phyloP scores from a whole-genome alignment of 2,113 vertebrate species.

The Lampris incognitus region DNA sequence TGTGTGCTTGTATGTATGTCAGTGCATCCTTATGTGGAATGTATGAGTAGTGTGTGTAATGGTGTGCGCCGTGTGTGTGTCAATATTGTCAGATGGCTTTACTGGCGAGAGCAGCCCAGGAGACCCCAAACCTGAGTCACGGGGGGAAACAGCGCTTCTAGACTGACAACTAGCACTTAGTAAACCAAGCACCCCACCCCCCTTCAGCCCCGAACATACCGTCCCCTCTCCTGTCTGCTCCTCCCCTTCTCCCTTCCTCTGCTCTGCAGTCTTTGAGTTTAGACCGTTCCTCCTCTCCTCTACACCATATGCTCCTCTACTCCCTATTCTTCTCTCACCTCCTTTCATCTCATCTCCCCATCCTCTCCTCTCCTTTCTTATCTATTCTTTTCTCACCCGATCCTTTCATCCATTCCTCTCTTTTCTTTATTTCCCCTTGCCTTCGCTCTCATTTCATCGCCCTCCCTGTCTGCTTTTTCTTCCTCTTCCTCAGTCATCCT shows the following conservation, averaged over 20 bases:
- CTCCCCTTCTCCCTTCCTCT: neutral
- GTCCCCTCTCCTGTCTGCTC: neutral
- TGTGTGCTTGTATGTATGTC: conserved; percentile 29
- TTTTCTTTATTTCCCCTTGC: neutral
- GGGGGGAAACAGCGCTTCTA: conserved; percentile 37
- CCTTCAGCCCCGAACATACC: too few relatives aligned
- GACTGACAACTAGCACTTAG: conserved; percentile 51
- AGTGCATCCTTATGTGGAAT: neutral
- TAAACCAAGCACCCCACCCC: conserved; percentile 22
- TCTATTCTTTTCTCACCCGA: neutral
- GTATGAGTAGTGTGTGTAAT: neutral
- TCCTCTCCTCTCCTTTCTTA: neutral
- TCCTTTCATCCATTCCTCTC: neutral
- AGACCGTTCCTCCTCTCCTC: neutral
- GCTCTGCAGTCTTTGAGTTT: neutral
- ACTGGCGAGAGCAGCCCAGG: neutral
- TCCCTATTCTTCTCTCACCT: neutral
- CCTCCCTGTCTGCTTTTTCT: too few relatives aligned
- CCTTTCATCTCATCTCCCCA: neutral
- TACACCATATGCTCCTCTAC: neutral
- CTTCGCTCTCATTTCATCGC: neutral
- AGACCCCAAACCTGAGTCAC: conserved; percentile 8
- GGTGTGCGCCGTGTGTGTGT: conserved; percentile 46
- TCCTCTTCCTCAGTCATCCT: neutral
- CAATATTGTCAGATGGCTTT: conserved; percentile 38